phyloP scores from a whole-genome alignment of 2,797 vertebrate genomes.

The Podarcis siculus region DNA sequence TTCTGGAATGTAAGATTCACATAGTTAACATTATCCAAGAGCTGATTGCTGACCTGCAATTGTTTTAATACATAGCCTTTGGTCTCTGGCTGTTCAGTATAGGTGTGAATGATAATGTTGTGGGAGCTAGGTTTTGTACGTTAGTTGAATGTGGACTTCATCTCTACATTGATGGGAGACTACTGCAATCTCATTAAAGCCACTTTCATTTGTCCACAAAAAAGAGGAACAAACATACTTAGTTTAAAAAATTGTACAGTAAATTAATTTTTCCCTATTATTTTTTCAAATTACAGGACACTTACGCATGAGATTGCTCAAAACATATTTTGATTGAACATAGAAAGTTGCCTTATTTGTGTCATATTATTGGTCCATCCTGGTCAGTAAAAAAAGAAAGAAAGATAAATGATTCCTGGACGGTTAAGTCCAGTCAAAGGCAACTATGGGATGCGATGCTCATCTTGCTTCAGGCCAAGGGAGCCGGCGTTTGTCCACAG shows the following conservation, averaged over 20 bases:
- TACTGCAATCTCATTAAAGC: not conserved
- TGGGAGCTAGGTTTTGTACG: not conserved
- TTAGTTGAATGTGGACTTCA: not conserved
- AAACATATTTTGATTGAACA: not conserved
- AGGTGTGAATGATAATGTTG: not conserved
- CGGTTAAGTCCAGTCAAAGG: no score
- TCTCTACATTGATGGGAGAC: not conserved
- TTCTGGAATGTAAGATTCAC: not conserved
- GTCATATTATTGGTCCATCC: no score
- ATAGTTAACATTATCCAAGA: conserved; percentile 7
- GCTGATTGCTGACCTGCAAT: not conserved
- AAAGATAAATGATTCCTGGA: no score
- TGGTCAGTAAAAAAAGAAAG: no score
- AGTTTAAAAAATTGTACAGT: not conserved
- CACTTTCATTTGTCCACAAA: not conserved
- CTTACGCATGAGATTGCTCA: not conserved
- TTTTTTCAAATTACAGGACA: not conserved
- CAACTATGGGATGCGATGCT: no score
- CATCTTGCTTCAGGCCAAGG: no score
- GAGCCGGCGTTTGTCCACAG: no score
- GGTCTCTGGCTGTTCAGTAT: not conserved
- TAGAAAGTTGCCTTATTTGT: no score
- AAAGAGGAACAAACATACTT: not conserved
- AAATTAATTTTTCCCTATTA: not conserved
- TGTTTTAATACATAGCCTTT: conserved; percentile 23